Conservation (phyloP, 2,888 invertebrate genomes). For the Philaethria dido region DNA sequence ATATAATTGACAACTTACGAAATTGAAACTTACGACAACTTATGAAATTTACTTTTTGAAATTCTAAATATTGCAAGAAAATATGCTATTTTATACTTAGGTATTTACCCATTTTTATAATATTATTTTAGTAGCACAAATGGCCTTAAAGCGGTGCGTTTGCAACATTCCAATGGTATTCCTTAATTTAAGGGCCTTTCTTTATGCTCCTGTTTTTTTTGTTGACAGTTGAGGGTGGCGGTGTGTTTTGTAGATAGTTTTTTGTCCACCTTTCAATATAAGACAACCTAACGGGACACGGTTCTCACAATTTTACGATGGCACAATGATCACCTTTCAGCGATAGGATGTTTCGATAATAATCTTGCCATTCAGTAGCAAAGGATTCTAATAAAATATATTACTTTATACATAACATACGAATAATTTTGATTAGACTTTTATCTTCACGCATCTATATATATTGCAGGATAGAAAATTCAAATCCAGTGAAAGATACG, state of each 20-base stretch:
- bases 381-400: constrained; percentile 21
- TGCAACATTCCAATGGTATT: constrained; percentile 76
- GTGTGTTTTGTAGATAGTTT: constrained; percentile 66
- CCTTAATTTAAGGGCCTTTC: constrained; percentile 79
- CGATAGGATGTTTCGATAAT: constrained; percentile 31
- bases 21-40: too few species aligned
- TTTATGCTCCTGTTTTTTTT: constrained; percentile 80
- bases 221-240: constrained; percentile 65
- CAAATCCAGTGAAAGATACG: too few species aligned
- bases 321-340: constrained; percentile 37
- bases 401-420: neutral
- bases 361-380: constrained; percentile 35
- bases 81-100: too few species aligned
- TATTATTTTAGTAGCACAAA: constrained; percentile 7
- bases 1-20: too few species aligned
- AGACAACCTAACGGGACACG: constrained; percentile 75
- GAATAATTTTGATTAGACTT: neutral
- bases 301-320: constrained; percentile 42
- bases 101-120: neutral
- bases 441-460: neutral
- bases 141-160: constrained; percentile 61
- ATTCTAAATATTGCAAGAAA: too few species aligned
- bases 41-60: too few species aligned
- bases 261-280: constrained; percentile 69
- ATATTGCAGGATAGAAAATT: neutral